Conservation (phyloP, 1,140 invertebrate genomes). For the Drosophila lacertosa region DNA sequence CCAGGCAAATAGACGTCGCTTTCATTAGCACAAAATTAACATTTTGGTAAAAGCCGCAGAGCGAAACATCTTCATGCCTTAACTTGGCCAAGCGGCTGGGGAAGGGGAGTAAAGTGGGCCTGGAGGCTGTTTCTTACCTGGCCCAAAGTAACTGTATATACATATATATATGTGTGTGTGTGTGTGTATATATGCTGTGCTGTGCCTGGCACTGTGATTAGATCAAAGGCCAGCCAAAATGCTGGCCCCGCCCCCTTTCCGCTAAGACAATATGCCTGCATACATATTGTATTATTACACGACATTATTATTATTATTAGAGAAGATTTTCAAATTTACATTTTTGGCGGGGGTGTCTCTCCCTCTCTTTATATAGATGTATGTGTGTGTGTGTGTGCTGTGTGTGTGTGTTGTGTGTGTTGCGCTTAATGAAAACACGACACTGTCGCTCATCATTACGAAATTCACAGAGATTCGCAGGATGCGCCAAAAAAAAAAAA, state of each 20-base stretch:
- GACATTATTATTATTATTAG: conserved; percentile 69
- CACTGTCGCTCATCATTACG: conserved; percentile 77
- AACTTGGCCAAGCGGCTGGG: not conserved
- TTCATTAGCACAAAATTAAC: conserved; percentile 65
- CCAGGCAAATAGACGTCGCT: conserved; percentile 30
- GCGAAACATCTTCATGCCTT: conserved; percentile 27
- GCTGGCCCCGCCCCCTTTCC: not conserved
- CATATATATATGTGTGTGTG: conserved; percentile 14
- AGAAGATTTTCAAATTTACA: conserved; percentile 72
- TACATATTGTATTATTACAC: conserved; percentile 56
- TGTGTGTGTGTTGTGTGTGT: conserved; percentile 29
- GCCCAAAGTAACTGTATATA: not conserved
- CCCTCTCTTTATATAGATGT: no score
- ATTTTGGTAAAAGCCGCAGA: conserved; percentile 55
- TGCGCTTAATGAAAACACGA: conserved; percentile 76
- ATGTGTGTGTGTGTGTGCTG: conserved; percentile 1
- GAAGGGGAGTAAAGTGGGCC: no score
- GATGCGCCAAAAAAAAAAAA: not conserved
- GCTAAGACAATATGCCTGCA: conserved; percentile 45
- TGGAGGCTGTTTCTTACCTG: not conserved
- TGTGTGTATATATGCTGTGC: conserved; percentile 32
- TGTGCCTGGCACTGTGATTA: conserved; percentile 31
- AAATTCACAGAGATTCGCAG: conserved; percentile 31
- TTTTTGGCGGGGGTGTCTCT: conserved; percentile 19
- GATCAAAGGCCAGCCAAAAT: conserved; percentile 58